Evolutionary conservation across 2,888 invertebrate species (phyloP), one percentile per base, ranked within the genome.

Genomic region (Noctua janthe): DNA sequence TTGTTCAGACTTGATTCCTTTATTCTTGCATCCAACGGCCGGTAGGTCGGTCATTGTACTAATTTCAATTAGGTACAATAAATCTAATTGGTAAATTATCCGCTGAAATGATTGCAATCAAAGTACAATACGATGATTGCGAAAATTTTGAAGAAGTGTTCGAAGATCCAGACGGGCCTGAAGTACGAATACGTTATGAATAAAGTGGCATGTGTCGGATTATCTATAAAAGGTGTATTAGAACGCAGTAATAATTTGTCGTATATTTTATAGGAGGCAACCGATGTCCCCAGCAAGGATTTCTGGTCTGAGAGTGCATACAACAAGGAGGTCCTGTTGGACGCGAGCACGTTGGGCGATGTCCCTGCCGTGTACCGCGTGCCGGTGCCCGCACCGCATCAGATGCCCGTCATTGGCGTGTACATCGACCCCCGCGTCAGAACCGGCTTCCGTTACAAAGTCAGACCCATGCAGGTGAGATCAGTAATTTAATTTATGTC

Each of bases 361-460:
- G 96, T 98, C 49, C 98, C 98, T 1, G 98, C 98, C 1, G 96
- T 97, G 73, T 98, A 98, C 93, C 96, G 96, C 49, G 97, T 98
- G 29, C 97, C 97, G 29, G 96, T 97, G 49, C 96, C 98, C 4
- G 97, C 97, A 59, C 95, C 97, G 11, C 97, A 98, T 90, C 98
- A 98, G 93, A 97, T 98, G 93, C 98, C 98, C 0, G 98, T 98
- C 75, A 97, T 98, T 91, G 98, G 98, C 75, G 98, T 98, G 77
- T 98, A 98, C 94, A 97, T 98, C 88, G 98, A 98, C 95, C 97
- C 97, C 78, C 96, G 98, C 78, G 97, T 98, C 85, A 96, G 98
- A 88, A 98, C 98, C 86, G 98, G 98, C 88, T 98, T 98, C 97
- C 97, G 97, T 93, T 98, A 98, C 97, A 97, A 97, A 95, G 98